These are phyloP conservation scores for Bicyclus anynana DNA, from an alignment of 1,140 invertebrate species.

Conservation along the genomic window DNA sequence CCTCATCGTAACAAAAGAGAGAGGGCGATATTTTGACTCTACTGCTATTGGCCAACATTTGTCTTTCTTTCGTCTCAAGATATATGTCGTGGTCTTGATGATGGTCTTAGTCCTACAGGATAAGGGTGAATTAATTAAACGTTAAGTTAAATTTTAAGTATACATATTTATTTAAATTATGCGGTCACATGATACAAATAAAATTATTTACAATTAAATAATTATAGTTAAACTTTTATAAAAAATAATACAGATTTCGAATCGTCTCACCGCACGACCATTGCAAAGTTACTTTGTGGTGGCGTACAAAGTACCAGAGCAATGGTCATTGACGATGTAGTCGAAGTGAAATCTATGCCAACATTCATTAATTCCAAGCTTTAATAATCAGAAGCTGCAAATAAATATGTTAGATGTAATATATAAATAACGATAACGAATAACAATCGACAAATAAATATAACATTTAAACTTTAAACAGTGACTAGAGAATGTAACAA, in stretches of 20 bases:
- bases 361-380: slow-evolving; percentile 67
- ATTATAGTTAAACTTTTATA: slow-evolving; percentile 69
- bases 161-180: slow-evolving; percentile 74
- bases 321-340: slow-evolving; percentile 28
- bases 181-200: slow-evolving; percentile 71
- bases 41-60: too few species aligned
- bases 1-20: too few species aligned
- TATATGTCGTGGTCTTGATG: too few species aligned
- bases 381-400: slow-evolving; percentile 58
- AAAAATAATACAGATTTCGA: slow-evolving; percentile 53
- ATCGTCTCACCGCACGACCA: slow-evolving; percentile 17
- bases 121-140: slow-evolving; percentile 23
- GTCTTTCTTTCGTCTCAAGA: too few species aligned
- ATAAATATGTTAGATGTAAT: slow-evolving; percentile 57
- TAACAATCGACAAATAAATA: slow-evolving; percentile 53
- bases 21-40: too few species aligned
- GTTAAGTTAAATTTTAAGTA: slow-evolving; percentile 48
- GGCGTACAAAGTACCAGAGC: slow-evolving; percentile 40
- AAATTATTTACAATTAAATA: slow-evolving; percentile 74
- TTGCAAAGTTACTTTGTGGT: slow-evolving; percentile 43
- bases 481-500: slow-evolving; percentile 62
- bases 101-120: too few species aligned
- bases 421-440: slow-evolving; percentile 51
- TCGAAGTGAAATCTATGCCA: slow-evolving; percentile 32
- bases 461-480: slow-evolving; percentile 59